A percentile compares a stretch with the other conserved stretches of the same genome.
These are phyloP conservation scores for Leptinotarsa peninsularis DNA, from an alignment of 2,888 invertebrate species.

Conservation along the genomic window DNA sequence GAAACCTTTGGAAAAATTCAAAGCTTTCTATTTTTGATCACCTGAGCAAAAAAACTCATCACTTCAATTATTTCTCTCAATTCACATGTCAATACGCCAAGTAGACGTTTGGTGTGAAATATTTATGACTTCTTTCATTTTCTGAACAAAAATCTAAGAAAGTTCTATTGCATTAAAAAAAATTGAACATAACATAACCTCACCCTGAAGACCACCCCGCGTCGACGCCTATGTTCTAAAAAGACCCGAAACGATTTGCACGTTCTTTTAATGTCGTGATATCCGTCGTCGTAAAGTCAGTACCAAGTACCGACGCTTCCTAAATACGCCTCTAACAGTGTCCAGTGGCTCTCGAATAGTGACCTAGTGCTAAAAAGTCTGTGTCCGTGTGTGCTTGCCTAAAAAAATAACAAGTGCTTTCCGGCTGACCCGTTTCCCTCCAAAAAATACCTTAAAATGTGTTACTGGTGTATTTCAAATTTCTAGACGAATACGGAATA, in stretches of 20 bases:
- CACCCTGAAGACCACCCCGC: constrained; percentile 2
- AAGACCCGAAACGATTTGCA: constrained; percentile 40
- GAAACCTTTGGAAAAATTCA: too few species aligned
- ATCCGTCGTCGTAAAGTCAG: constrained; percentile 38
- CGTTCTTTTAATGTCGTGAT: constrained; percentile 31
- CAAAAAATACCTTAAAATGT: constrained; percentile 2
- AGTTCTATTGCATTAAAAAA: not conserved
- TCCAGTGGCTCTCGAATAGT: not conserved
- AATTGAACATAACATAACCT: constrained; percentile 9
- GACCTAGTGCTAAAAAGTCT: constrained; percentile 22
- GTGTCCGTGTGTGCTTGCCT: constrained; percentile 1
- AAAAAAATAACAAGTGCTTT: not conserved
- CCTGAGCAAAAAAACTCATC: too few species aligned
- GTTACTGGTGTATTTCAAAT: constrained; percentile 14
- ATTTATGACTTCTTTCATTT: too few species aligned
- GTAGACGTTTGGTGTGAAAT: too few species aligned
- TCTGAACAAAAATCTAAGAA: not conserved
- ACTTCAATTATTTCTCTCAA: too few species aligned
- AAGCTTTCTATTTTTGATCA: too few species aligned
- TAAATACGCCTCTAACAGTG: constrained; percentile 4
- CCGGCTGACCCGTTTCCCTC: not conserved
- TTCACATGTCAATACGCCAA: too few species aligned
- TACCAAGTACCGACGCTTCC: constrained; percentile 18
- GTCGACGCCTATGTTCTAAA: constrained; percentile 43
- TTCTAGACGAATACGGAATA: not conserved